These are phyloP conservation scores for Carassius carassius DNA, from an alignment of 2,113 vertebrate genomes.

Conservation along the genomic window DNA sequence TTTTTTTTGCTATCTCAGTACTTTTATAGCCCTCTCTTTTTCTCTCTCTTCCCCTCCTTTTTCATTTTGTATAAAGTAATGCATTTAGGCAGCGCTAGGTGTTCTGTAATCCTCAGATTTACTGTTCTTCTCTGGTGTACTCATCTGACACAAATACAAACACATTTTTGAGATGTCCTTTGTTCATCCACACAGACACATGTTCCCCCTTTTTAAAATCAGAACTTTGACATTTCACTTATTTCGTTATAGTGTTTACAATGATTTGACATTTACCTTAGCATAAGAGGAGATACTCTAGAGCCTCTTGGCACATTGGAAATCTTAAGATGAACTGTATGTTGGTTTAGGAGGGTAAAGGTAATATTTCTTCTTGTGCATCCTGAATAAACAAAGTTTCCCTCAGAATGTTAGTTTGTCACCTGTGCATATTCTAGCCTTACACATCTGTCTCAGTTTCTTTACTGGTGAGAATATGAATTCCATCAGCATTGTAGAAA, in stretches of 20 bases:
- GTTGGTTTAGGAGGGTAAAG: not conserved
- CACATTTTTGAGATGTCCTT: constrained; percentile 21
- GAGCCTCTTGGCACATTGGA: not conserved
- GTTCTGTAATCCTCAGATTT: constrained; percentile 31
- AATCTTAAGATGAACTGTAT: not conserved
- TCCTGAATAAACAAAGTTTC: not conserved
- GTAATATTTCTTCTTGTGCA: not conserved
- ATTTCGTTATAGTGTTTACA: not conserved
- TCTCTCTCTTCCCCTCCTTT: not conserved
- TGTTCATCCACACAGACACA: constrained; percentile 15
- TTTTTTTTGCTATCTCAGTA: not conserved
- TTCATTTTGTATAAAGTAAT: constrained; percentile 9
- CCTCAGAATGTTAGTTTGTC: not conserved
- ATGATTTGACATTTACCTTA: not conserved
- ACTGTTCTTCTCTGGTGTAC: constrained; percentile 5
- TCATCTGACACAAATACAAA: constrained; percentile 21
- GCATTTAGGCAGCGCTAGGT: constrained; percentile 23
- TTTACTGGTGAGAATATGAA: constrained; percentile 25
- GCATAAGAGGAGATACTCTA: not conserved
- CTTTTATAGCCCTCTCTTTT: not conserved
- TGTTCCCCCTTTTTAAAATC: constrained; percentile 8
- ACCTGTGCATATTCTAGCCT: not conserved
- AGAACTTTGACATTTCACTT: constrained; percentile 10
- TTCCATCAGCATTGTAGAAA: constrained; percentile 37
- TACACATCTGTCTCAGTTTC: not conserved